Percentiles rank a stretch among this genome's conserved stretches.
Evolutionary conservation across 2,888 invertebrate species (phyloP).

Genomic region (Cryptocheilus praepositus): DNA sequence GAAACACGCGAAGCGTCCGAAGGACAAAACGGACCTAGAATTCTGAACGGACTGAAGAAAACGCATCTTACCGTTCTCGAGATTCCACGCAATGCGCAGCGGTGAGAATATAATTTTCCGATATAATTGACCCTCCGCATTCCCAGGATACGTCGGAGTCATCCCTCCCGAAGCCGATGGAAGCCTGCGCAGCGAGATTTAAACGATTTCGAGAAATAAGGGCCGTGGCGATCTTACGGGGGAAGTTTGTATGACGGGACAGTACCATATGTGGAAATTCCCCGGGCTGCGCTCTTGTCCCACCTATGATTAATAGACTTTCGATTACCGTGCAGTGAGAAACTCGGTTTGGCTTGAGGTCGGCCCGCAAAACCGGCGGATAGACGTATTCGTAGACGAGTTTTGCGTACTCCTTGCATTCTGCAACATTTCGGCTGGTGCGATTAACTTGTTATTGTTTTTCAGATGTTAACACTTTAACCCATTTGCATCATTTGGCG

Average conservation of each 20-base stretch:
- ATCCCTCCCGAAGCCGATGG: constrained; percentile 56
- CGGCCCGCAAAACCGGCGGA: constrained; percentile 65
- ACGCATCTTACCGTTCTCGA: constrained; percentile 49
- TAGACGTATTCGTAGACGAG: constrained; percentile 68
- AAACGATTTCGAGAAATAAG: too few relatives aligned
- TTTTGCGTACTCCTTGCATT: constrained; percentile 74
- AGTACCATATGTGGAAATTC: constrained; percentile 48
- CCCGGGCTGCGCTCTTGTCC: constrained; percentile 21
- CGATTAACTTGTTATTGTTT: too few relatives aligned
- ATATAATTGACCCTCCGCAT: constrained; percentile 48
- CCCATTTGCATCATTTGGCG: too few relatives aligned
- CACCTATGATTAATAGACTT: constrained; percentile 58
- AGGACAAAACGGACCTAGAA: too few relatives aligned
- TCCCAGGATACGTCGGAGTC: constrained; percentile 25
- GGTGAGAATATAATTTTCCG: constrained; percentile 43
- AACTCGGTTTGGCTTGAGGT: constrained; percentile 50
- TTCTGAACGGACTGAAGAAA: not conserved
- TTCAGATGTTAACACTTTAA: too few relatives aligned
- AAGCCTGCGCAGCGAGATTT: constrained; percentile 45
- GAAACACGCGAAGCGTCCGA: too few relatives aligned
- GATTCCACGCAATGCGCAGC: constrained; percentile 55
- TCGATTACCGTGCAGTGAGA: constrained; percentile 73
- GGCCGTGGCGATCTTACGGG: not conserved
- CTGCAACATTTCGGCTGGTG: too few relatives aligned
- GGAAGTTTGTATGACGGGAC: not conserved